Evolutionary conservation across 1,140 invertebrate genomes (phyloP), one percentile per base, ranked within the genome.

Genomic region (Condylostylus longicornis): DNA sequence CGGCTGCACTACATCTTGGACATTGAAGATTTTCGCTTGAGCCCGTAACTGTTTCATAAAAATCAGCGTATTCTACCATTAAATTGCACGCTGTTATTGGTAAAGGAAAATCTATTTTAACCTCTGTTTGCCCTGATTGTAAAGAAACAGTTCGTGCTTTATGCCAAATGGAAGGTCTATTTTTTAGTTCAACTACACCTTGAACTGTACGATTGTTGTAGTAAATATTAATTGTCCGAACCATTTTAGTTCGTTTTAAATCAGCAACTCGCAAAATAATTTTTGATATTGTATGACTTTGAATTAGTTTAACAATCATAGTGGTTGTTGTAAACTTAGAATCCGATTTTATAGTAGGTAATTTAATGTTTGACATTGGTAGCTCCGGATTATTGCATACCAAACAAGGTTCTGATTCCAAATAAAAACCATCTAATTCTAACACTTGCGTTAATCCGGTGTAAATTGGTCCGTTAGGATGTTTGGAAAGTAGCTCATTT

Each of bases 21-120:
- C 93, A 97, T 57, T 95, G 91, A 8, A 97, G 64, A 5, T 87
- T 96, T 64, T 96, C 93, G 37, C 85, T 75, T 45, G 74, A 34
- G 68, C 79, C 62, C 74, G 80, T 50, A 73, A 74, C 59, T 79
- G 58, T 91, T 53, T 98, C 94, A 54, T 94, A 96, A 61, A 98
- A 97, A 53, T 97, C 91, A 0, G 86, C 81, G 64, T 96, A 98
- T 58, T 98, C 93, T 53, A 98, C 86, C 88, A 97, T 97, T n/a
- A 98, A 65, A 64, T 97, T 97, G 51, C 91, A 97, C 0, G 93
- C 93, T 1, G 94, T 83, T 29, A 98, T 96, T 0, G 94, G 93
- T 18, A 98, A 65, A 0, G 89, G 86, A 52, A 98, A 91, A 58
- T 94, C 88, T 35, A 96, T 85, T 64, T 96, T 93, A 0, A 60